Evolutionary conservation across 2,888 invertebrate genomes (phyloP).

Genomic region (Euclidia mi): DNA sequence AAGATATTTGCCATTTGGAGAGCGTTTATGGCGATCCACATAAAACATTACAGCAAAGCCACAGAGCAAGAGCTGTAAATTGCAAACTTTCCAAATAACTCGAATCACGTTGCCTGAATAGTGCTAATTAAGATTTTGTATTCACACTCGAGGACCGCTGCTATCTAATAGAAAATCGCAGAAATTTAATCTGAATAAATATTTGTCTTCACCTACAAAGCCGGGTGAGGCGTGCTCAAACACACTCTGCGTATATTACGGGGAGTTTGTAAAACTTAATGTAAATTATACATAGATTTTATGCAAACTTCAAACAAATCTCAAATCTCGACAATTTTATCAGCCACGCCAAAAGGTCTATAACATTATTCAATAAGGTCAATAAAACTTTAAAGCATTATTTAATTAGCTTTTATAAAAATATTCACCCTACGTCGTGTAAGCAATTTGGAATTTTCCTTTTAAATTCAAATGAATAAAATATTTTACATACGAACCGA

Average conservation of each 20-base stretch:
- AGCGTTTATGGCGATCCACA: too few relatives aligned
- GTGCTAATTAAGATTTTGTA: too few relatives aligned
- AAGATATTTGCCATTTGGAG: too few relatives aligned
- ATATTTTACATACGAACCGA: constrained; percentile 6
- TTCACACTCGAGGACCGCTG: too few relatives aligned
- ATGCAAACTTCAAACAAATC: constrained; percentile 25
- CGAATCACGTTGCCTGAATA: too few relatives aligned
- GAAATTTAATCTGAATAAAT: too few relatives aligned
- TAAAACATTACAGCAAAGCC: too few relatives aligned
- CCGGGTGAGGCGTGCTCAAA: constrained; percentile 48
- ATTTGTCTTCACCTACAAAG: too few relatives aligned
- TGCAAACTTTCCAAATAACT: too few relatives aligned
- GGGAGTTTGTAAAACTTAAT: constrained; percentile 35
- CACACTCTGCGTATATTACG: constrained; percentile 48
- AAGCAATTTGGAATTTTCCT: constrained; percentile 18
- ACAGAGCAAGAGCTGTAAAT: too few relatives aligned
- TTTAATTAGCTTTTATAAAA: constrained; percentile 16
- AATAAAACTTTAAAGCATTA: constrained; percentile 5
- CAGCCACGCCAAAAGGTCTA: constrained; percentile 10
- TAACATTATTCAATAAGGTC: constrained; percentile 4
- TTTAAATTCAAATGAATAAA: constrained; percentile 15
- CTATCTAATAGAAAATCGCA: too few relatives aligned
- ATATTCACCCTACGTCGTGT: constrained; percentile 7
- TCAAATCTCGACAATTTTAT: constrained; percentile 26
- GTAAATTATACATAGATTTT: constrained; percentile 37